Conservation (phyloP, 2,888 invertebrate genomes). For the Carpatolechia fugitivella region DNA sequence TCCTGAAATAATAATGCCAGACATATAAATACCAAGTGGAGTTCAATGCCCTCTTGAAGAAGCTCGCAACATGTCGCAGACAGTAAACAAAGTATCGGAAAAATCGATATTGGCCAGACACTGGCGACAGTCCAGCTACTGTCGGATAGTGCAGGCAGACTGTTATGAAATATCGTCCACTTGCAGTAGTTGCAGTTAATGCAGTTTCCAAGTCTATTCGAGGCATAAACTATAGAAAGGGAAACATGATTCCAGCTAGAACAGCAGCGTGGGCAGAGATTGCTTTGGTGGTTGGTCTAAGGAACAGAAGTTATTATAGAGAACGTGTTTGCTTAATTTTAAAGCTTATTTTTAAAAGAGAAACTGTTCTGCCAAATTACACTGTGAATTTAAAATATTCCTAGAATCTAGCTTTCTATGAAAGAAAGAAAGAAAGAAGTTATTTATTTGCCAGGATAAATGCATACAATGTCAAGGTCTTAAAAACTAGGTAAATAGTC, state of each 20-base stretch:
- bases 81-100: constrained; percentile 25
- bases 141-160: background rate
- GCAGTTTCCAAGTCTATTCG: background rate
- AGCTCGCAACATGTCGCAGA: constrained; percentile 21
- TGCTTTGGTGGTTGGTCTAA: constrained; percentile 14
- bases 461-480: no score
- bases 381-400: no score
- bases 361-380: no score
- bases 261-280: constrained; percentile 23
- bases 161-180: constrained; percentile 15
- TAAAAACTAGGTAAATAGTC: no score
- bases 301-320: background rate
- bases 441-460: no score
- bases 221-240: constrained; percentile 19
- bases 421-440: no score
- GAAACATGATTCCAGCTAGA: constrained; percentile 23
- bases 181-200: constrained; percentile 14
- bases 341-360: no score
- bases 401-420: no score
- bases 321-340: no score
- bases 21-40: background rate
- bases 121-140: constrained; percentile 21
- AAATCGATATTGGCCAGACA: constrained; percentile 26
- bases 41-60: constrained; percentile 18
- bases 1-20: constrained; percentile 2